phyloP scores from a whole-genome alignment of 2,797 vertebrate species.

The Eulemur rubriventer region DNA sequence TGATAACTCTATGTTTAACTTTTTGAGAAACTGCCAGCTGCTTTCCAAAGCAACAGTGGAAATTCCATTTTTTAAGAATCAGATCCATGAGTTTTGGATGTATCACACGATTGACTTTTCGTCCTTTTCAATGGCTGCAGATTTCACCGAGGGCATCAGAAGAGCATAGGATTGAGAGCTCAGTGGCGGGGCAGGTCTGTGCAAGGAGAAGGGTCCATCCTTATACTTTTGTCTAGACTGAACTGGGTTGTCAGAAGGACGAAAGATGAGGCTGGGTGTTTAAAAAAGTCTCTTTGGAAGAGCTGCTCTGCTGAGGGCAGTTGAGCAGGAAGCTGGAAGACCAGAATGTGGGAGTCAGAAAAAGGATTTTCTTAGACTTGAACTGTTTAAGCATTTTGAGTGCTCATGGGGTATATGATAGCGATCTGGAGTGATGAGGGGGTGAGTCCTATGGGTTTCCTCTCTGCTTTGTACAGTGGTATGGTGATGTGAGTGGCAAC shows the following conservation, averaged over 20 bases:
- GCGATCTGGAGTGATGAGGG: not conserved
- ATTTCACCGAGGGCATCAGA: not conserved
- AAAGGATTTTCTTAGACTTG: not conserved
- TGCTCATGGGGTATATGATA: not conserved
- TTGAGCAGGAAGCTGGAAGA: not conserved
- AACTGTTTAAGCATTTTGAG: not conserved
- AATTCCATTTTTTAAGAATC: constrained; percentile 3
- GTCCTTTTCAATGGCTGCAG: not conserved
- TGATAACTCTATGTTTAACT: not conserved
- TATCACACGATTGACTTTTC: not conserved
- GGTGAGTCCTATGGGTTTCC: not conserved
- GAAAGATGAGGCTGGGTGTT: not conserved
- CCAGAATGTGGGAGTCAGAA: not conserved
- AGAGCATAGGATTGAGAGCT: not conserved
- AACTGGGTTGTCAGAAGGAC: not conserved
- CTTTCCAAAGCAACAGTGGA: not conserved
- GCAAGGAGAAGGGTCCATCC: not conserved
- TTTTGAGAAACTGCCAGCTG: constrained; percentile 7
- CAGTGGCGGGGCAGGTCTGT: not conserved
- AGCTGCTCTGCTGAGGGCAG: not conserved
- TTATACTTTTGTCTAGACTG: not conserved
- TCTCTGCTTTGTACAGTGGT: not conserved
- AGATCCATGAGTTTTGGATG: not conserved
- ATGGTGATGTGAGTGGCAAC: not conserved
- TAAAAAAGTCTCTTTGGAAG: not conserved